Evolutionary conservation across 2,797 vertebrate species (phyloP).

Genomic region (Acipenser ruthenus): DNA sequence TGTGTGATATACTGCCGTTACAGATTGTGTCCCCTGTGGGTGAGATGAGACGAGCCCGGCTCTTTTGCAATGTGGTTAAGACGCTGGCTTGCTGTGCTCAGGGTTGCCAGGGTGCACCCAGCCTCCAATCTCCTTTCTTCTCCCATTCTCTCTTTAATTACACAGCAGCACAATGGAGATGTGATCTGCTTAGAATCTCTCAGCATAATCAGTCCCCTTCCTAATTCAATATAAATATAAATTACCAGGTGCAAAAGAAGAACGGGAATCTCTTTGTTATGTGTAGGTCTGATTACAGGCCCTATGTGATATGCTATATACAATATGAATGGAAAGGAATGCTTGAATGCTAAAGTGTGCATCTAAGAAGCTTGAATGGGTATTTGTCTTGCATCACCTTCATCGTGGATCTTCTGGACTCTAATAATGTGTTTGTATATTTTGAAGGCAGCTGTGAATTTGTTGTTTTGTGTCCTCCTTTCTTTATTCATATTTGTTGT

Average conservation of each 20-base stretch:
- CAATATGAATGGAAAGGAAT: slow-evolving; percentile 52
- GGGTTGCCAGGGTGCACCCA: slow-evolving; percentile 38
- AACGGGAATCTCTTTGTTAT: slow-evolving; percentile 67
- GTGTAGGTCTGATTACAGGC: slow-evolving; percentile 67
- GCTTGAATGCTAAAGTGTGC: not conserved
- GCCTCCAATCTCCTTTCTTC: slow-evolving; percentile 53
- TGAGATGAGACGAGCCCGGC: too few relatives aligned
- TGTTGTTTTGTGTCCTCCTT: too few relatives aligned
- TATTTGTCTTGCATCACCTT: slow-evolving; percentile 39
- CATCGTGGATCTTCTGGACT: not conserved
- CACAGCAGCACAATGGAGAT: slow-evolving; percentile 60
- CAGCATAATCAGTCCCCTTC: slow-evolving; percentile 50
- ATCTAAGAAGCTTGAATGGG: slow-evolving; percentile 26
- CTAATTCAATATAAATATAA: slow-evolving; percentile 79
- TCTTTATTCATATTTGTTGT: too few relatives aligned
- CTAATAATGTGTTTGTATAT: slow-evolving; percentile 4
- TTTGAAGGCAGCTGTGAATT: not conserved
- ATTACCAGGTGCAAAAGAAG: slow-evolving; percentile 61
- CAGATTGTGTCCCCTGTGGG: too few relatives aligned
- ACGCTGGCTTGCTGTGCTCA: too few relatives aligned
- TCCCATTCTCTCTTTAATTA: slow-evolving; percentile 60
- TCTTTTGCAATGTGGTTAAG: too few relatives aligned
- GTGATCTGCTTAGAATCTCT: slow-evolving; percentile 64
- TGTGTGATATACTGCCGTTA: too few relatives aligned
- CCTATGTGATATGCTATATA: slow-evolving; percentile 50